These are phyloP conservation scores for Proterorhinus semilunaris DNA, from an alignment of 2,113 vertebrate species.

Conservation along the genomic window DNA sequence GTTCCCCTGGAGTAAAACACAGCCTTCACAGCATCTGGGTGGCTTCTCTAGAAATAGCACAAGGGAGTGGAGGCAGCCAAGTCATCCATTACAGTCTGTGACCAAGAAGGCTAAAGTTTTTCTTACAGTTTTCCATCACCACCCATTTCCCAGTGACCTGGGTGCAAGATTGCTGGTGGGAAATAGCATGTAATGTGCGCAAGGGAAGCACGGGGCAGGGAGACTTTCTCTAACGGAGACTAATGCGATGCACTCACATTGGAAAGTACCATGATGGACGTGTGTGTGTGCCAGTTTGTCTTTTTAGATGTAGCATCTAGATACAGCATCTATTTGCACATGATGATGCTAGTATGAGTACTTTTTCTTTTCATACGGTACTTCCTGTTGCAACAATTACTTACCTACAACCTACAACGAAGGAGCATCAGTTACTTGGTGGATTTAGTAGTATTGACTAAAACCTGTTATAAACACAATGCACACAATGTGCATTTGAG, in stretches of 20 bases:
- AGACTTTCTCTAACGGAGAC: slow-evolving; percentile 39
- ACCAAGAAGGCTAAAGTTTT: slow-evolving; percentile 68
- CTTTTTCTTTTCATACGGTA: too few species aligned
- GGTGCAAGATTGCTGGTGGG: slow-evolving; percentile 60
- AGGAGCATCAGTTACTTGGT: too few species aligned
- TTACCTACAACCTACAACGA: too few species aligned
- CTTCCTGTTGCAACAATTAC: too few species aligned
- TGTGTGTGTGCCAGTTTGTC: background rate
- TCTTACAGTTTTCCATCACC: slow-evolving; percentile 73
- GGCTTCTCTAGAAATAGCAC: slow-evolving; percentile 75
- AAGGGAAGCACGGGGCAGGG: slow-evolving; percentile 28
- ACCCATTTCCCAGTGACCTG: slow-evolving; percentile 55
- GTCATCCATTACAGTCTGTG: slow-evolving; percentile 71
- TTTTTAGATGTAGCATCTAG: background rate
- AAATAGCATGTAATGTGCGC: slow-evolving; percentile 51
- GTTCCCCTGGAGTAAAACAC: slow-evolving; percentile 65
- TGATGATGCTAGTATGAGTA: too few species aligned
- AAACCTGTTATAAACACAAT: background rate
- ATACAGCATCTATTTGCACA: background rate
- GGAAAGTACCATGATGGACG: background rate
- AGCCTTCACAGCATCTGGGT: slow-evolving; percentile 63
- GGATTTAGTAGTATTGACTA: slow-evolving; percentile 14
- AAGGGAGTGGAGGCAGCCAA: slow-evolving; percentile 57
- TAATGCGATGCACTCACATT: slow-evolving; percentile 18
- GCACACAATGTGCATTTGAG: slow-evolving; percentile 9